Evolutionary conservation across 2,113 vertebrate species (phyloP).

Genomic region (Gorilla gorilla): DNA sequence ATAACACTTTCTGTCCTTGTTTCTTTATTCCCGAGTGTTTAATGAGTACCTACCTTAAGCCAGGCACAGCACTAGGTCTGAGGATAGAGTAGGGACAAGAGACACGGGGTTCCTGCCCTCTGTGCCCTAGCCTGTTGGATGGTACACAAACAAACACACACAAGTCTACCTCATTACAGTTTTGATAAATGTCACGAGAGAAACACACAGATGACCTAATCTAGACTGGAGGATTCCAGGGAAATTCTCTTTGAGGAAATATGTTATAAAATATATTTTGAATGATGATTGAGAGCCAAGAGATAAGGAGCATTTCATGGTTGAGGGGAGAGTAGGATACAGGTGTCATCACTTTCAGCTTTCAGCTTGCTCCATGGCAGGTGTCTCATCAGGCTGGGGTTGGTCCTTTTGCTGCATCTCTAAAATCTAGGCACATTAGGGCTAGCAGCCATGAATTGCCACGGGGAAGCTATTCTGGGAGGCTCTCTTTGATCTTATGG

Average conservation of each 20-base stretch:
- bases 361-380: neutral
- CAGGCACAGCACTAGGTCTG: neutral
- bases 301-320: neutral
- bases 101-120: accelerated
- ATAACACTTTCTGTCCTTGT: no score
- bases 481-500: neutral
- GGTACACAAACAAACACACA: neutral
- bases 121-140: neutral
- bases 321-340: neutral
- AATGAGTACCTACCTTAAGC: neutral
- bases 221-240: neutral
- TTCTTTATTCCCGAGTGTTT: neutral
- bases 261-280: neutral
- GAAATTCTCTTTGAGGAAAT: neutral
- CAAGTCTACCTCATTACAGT: neutral
- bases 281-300: neutral
- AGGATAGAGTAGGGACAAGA: accelerated
- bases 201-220: neutral
- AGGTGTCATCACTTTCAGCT: neutral
- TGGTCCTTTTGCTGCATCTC: neutral
- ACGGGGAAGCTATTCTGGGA: neutral
- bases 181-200: neutral
- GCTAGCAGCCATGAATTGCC: neutral
- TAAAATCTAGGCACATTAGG: neutral
- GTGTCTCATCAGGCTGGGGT: neutral